Base-by-base conservation (phyloP, 2,888 invertebrate genomes). In the Odontothrips loti region DNA sequence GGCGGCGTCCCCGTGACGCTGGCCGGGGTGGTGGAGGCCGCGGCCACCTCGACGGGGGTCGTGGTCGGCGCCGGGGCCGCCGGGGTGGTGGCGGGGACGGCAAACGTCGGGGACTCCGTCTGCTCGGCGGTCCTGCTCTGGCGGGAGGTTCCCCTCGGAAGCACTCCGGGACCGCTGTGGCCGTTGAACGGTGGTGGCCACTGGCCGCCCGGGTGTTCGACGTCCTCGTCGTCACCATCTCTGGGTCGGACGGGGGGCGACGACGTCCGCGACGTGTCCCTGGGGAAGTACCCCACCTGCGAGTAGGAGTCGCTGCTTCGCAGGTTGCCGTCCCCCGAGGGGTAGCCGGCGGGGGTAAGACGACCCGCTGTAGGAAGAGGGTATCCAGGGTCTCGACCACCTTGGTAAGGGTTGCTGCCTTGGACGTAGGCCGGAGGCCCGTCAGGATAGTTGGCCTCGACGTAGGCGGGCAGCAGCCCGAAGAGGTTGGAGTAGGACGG, bases 151-250 rank as follows among this genome's bases (percentile, higher is more conserved):
- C 34, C 34, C 34, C 34, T 43, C 3, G 58, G 58, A 58, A 27
- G 23, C 27, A 10, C 27, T 11, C 68, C 68, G 68, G 68, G 68
- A 4, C 68, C 68, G 12, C 27, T 8, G 68, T 75, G 68, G 11
- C 68, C 68, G 68, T 75, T 75, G 68, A 27, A 75, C 68, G 68
- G 23, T 10, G 68, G 68, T 8, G 68, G 27, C 58, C 58, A 58
- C 58, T 58, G 20, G 58, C 58, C 58, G 58, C 20, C 34, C 34
- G 34, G 3, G 34, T 43, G 34, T 43, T 6, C 17, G 58, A 17
- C 15, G 58, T 0, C 12, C 15, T 17, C 58, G 20, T 20, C 15
- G 51, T 20, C 68, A 1, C 68, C 68, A 9, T 8, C 10, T 27
- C 58, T 17, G 20, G 58, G 58, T 8, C 58, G 20, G 58, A 43